Percentiles rank a stretch among this genome's conserved stretches.
phyloP scores from a whole-genome alignment of 2,797 vertebrate genomes.

The Oreortyx pictus region DNA sequence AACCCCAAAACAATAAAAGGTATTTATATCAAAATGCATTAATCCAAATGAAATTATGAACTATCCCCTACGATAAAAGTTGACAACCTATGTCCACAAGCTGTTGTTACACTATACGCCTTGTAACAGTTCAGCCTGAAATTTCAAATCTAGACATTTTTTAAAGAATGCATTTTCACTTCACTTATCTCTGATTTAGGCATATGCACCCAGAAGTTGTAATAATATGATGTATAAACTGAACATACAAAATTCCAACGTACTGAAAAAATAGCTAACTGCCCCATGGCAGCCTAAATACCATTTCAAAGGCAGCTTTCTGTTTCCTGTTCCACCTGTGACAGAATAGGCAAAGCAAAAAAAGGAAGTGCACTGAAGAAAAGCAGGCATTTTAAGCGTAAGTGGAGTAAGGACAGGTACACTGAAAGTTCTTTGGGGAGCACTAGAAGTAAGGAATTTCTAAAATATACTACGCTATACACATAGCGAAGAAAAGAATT shows the following conservation, averaged over 20 bases:
- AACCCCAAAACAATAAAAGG: conserved; percentile 25
- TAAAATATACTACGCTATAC: background rate
- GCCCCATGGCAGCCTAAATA: background rate
- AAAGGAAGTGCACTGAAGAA: background rate
- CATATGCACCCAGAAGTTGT: background rate
- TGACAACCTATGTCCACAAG: background rate
- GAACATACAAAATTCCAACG: background rate
- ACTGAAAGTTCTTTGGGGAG: background rate
- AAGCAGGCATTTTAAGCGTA: background rate
- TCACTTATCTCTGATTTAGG: background rate
- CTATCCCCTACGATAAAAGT: background rate
- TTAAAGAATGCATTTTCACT: background rate
- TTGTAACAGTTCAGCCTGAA: background rate
- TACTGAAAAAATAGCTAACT: background rate
- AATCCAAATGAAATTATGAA: background rate
- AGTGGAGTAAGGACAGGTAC: background rate
- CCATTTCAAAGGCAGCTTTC: no score
- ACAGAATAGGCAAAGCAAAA: conserved; percentile 1
- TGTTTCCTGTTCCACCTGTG: background rate
- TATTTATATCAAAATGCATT: background rate
- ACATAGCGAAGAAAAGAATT: background rate
- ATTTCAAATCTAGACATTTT: background rate
- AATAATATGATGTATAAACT: background rate
- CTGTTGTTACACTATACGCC: background rate
- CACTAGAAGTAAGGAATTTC: background rate